Conservation (phyloP, 1,140 invertebrate genomes). For the Apocrypta bakeri region DNA sequence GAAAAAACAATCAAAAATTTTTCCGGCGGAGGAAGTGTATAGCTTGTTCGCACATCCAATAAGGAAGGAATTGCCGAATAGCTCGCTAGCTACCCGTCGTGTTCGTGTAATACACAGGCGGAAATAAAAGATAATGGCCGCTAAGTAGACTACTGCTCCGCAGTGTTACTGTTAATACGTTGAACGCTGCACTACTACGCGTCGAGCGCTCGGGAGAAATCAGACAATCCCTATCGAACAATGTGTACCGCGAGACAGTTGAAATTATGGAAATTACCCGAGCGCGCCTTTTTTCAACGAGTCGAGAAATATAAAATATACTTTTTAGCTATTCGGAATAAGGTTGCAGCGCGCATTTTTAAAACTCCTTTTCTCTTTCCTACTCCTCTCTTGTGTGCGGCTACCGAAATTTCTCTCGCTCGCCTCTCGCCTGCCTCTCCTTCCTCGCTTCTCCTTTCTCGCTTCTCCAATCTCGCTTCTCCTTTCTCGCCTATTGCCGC, state of each 20-base stretch:
- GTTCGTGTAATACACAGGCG: background rate
- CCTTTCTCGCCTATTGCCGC: too few species aligned
- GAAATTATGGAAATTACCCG: background rate
- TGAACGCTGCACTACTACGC: too few species aligned
- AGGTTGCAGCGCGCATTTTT: too few species aligned
- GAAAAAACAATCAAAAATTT: slow-evolving; percentile 12
- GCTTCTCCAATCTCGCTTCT: background rate
- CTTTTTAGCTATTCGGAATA: too few species aligned
- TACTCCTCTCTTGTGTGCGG: too few species aligned
- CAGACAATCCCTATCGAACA: background rate
- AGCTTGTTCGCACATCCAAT: background rate
- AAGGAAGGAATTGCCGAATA: slow-evolving; percentile 39
- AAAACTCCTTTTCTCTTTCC: too few species aligned
- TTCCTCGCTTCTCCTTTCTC: too few species aligned
- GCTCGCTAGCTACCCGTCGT: background rate
- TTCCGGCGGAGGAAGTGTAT: background rate
- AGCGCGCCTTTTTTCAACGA: too few species aligned
- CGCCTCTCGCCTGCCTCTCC: too few species aligned
- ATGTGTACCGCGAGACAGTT: background rate
- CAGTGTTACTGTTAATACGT: too few species aligned
- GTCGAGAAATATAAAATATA: background rate
- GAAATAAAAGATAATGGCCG: slow-evolving; percentile 38
- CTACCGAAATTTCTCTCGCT: too few species aligned
- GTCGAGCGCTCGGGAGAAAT: background rate
- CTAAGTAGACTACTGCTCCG: slow-evolving; percentile 21